Evolutionary conservation across 2,797 vertebrate genomes (phyloP), one percentile per base, ranked within the genome.

Genomic region (Pristis pectinata): DNA sequence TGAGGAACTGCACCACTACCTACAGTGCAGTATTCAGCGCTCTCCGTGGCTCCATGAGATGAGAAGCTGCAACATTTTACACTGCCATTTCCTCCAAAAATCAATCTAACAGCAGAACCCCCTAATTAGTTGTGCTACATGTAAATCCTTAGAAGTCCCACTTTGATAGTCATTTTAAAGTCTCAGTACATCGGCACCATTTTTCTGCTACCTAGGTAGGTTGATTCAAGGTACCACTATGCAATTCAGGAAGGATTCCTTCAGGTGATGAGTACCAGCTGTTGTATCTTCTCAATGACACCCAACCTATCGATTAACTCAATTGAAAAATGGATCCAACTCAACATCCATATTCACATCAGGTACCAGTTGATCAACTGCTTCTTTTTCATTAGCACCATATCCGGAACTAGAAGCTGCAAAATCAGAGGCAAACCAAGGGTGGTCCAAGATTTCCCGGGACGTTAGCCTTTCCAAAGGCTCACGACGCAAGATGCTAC

Each of bases 281-380:
- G 95, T 96, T 96, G 96, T 97, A 97, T 96, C 96, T 97, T 97
- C 97, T 97, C 95, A 95, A 96, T 96, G 95, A 94, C 22, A 72
- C 44, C 95, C 95, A 96, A 96, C 97, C 96, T 95, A 95, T 95
- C 96, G n/a, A 70, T 93, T 83, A 96, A 97, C 97, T 99, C 98
- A 99, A 97, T 99, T 99, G 97, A 99, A 99, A 97, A 99, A 99
- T 95, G 98, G 98, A 97, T 99, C 98, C 97, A 98, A 97, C 96
- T 99, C 98, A 96, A 99, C 98, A 95, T 99, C 98, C 98, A 99
- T 99, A 97, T 98, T 99, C 97, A 99, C 98, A 95, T 99, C 99
- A 94, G 99, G 99, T 97, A 99, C 99, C 97, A 97, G 97, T 98
- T 99, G 99, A 97, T 99, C 99, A 95, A 98, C 97, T 95, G 96